phyloP scores from a whole-genome alignment of 2,113 vertebrate genomes.

The Larimichthys crocea region DNA sequence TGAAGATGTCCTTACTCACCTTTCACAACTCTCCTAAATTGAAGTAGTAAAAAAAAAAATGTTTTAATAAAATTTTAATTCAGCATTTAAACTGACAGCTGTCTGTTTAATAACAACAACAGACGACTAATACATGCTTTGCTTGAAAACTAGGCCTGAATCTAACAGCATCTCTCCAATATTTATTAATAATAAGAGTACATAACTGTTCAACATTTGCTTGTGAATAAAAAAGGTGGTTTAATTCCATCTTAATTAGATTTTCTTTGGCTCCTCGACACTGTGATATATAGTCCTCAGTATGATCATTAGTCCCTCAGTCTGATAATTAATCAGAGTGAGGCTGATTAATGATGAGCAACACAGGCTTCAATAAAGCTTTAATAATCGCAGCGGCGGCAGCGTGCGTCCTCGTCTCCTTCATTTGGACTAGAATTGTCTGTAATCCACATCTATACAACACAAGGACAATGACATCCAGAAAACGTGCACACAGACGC shows the following conservation, averaged over 20 bases:
- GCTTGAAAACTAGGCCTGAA: neutral
- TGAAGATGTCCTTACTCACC: neutral
- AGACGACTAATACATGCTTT: neutral
- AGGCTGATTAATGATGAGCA: neutral
- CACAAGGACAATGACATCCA: neutral
- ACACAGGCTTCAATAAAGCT: neutral
- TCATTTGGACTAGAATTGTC: constrained; percentile 33
- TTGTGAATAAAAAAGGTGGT: neutral
- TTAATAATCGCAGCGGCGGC: constrained; percentile 15
- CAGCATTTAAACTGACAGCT: neutral
- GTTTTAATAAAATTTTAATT: neutral
- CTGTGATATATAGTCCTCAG: neutral
- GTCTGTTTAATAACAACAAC: neutral
- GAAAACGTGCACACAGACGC: neutral
- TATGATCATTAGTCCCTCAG: neutral
- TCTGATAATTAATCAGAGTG: neutral
- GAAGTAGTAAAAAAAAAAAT: neutral
- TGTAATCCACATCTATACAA: constrained; percentile 57
- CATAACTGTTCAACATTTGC: neutral
- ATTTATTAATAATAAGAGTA: neutral
- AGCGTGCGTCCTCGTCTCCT: neutral
- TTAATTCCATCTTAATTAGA: neutral
- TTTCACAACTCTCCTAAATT: neutral
- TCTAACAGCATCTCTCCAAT: neutral
- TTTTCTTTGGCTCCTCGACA: neutral